Evolutionary conservation across 2,113 vertebrate genomes (phyloP), one percentile per base, ranked within the genome.

Genomic region (Sisor rabdophorus): DNA sequence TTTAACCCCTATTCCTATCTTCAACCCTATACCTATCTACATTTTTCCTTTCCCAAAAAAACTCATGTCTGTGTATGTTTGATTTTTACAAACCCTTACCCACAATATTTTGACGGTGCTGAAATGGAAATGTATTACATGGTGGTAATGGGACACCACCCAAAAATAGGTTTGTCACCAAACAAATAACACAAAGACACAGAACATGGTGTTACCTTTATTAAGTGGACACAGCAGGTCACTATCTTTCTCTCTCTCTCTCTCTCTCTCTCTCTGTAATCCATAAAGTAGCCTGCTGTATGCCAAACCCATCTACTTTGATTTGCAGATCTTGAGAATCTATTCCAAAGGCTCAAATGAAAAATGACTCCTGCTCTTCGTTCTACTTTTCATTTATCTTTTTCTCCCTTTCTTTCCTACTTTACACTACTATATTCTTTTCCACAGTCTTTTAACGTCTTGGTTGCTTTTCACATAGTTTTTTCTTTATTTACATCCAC

Each of bases 231-330:
- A 61, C 12, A 58, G 9, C 32, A 59, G 15, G 11, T 73, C n/a
- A 84, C 78, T 87, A 82, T 85, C 74, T 75, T 77, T 54, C 78
- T 71, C 78, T 79, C 79, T 56, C 71, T 78, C 47, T 65, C 56
- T 36, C 22, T 58, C 26, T 30, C 36, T 74, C 36, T 19, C 40
- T 59, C 4, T 60, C 44, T 74, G 40, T 70, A 47, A 40, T 76
- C 54, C 30, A 22, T 69, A 70, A 79, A 87, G 84, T 87, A 87
- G 86, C 79, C 87, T 86, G 86, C 65, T 88, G 83, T 87, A 87
- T 86, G 84, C 85, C 86, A 84, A 83, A 86, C 84, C 84, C 83
- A 87, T 89, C 86, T 65, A 84, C 84, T 81, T 82, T 89, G 86
- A 88, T 87, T 89, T 86, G 88, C 84, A 86, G 84, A 89, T 86